These are phyloP conservation scores for Garra rufa DNA, from an alignment of 2,113 vertebrate genomes.

Conservation along the genomic window DNA sequence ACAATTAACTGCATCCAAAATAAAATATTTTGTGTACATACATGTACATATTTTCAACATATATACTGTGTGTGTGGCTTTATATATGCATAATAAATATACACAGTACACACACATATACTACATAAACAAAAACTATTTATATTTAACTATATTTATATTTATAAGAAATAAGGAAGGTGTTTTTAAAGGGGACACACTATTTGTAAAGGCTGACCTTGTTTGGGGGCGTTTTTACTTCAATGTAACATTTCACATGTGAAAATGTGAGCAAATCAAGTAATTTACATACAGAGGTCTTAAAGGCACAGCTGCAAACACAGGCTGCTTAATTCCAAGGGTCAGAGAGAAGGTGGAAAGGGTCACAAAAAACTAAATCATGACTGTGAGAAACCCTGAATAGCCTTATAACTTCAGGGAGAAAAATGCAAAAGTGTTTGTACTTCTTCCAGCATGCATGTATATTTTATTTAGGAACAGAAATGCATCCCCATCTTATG, in stretches of 20 bases:
- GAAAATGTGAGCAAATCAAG: background rate
- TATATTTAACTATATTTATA: too few species aligned
- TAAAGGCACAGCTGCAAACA: background rate
- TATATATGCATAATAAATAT: too few species aligned
- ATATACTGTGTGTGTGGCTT: too few species aligned
- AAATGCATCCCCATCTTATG: background rate
- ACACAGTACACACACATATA: too few species aligned
- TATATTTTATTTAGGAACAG: background rate
- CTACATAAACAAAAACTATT: too few species aligned
- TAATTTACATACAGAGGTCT: constrained; percentile 1
- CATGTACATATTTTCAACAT: too few species aligned
- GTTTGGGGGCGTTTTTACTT: background rate
- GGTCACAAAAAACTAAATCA: background rate
- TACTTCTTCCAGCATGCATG: background rate
- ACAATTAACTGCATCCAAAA: too few species aligned
- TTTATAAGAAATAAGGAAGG: background rate
- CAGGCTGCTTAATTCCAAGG: background rate
- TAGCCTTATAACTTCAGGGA: background rate
- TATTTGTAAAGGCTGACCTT: background rate
- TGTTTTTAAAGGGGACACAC: background rate
- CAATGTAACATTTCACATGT: background rate
- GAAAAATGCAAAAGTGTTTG: background rate
- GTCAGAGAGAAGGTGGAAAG: constrained; percentile 15
- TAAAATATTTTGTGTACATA: too few species aligned
- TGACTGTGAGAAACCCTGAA: background rate